Base-by-base conservation (phyloP, 1,140 invertebrate species). In the Caenorhabditis brenneri region DNA sequence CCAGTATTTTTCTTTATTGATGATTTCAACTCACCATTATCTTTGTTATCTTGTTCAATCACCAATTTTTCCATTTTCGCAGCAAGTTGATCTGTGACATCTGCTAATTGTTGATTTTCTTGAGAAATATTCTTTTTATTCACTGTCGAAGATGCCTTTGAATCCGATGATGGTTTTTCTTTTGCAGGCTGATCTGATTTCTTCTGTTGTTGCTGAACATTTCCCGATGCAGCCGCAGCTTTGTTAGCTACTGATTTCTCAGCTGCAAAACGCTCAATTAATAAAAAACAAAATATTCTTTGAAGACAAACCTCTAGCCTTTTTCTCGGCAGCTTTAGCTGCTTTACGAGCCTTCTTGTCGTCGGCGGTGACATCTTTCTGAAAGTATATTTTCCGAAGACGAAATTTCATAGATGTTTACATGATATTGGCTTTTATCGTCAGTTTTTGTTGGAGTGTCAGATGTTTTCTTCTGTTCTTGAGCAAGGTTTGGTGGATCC, bases 251-350 rank as follows among this genome's bases (percentile, higher is more conserved):
- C 22, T 2, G 65, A 74, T 42, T 74, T 74, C 42, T 74, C 65
- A 16, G 65, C 65, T 58, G 53, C n/a, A 58, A 58, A 58, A 24
- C 2, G 27, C 2, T 3, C 10, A 58, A 51, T 58, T 58, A n/a
- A 9, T 2, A 27, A 5, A 58, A 27, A 12, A 51, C 12, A 51
- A 55, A 12, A 51, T 48, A 42, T 6, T 1, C n/a, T n/a, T n/a
- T n/a, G n/a, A n/a, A n/a, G n/a, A 5, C 19, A 0, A n/a, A 39
- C 53, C 82, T 79, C 78, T 78, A 12, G 78, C 36, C 19, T 83
- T 83, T 31, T 83, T 83, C 29, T 83, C 82, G 2, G 82, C 82
- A 0, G 74, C 82, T 27, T 83, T 83, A 2, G 82, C 82, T 1
- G 82, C 69, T 48, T 65, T 83, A 2, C 65, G 69, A 4, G 82